Base-by-base conservation (phyloP, 2,113 vertebrate species). In the Eulacestoma nigropectus region DNA sequence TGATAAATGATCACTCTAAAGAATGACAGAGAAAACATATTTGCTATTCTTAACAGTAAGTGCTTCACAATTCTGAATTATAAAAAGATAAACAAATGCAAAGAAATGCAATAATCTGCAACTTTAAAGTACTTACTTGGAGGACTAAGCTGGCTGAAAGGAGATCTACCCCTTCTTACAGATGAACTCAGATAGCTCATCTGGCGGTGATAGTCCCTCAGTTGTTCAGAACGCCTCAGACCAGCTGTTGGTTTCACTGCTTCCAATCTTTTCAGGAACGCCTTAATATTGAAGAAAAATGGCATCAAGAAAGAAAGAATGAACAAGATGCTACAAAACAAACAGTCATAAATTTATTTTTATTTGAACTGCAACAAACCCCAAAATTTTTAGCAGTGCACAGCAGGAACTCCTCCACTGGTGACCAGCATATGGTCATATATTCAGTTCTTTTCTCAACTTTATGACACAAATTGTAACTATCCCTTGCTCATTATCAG, bases 241-340 rank as follows among this genome's bases (percentile, higher is more conserved):
- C 99, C 98, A 76, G 97, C 96, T 30, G 99, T 98, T 35, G 99
- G 98, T 76, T 99, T 99, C 87, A 99, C 99, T 6, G 98, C 98
- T 97, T 99, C 98, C 88, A 99, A 97, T 81, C 98, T 98, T 96
- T 99, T 99, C 89, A 99, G 95, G 41, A 99, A 98, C 85, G 98
- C 99, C 99, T 99, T 96, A 62, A 84, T 72, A 81, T 44, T 30
- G 44, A 87, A 92, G 49, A 96, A 82, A 94, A 94, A 69, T 6
- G 63, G n/a, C 53, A 79, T 80, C 10, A 56, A 69, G n/a, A 59
- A 74, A 59, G 50, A 86, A 87, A 78, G 22, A 62, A 67, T 7
- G 2, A 83, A 65, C 20, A 76, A 55, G 44, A 30, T 89, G 16
- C 44, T 56, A 42, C 19, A 52, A 73, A 87, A 46, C 7, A 76